Evolutionary conservation across 2,888 invertebrate species (phyloP).

Genomic region (Abrostola triplasia): DNA sequence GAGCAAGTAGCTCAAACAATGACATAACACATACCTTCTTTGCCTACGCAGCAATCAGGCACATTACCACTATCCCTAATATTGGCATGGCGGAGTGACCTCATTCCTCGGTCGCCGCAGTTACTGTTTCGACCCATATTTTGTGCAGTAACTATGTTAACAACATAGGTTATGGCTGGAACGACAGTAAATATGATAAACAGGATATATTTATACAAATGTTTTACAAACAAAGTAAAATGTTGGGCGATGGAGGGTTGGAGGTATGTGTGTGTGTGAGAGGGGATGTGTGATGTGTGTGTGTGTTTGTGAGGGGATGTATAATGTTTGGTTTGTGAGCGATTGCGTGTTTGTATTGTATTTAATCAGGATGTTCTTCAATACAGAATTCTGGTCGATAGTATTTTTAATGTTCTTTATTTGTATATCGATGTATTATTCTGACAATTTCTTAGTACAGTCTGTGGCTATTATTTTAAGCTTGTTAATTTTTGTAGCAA

Average conservation of each 20-base stretch:
- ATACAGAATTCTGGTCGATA: too few relatives aligned
- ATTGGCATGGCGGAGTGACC: constrained; percentile 47
- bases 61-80: constrained; percentile 36
- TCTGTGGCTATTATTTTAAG: too few relatives aligned
- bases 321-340: neutral
- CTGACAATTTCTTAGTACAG: too few relatives aligned
- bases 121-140: constrained; percentile 39
- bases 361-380: too few relatives aligned
- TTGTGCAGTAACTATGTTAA: constrained; percentile 41
- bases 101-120: constrained; percentile 25
- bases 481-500: too few relatives aligned
- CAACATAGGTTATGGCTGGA: constrained; percentile 39
- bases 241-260: constrained; percentile 12
- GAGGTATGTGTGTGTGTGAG: constrained; percentile 1
- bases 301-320: neutral
- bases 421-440: too few relatives aligned
- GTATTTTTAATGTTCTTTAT: too few relatives aligned
- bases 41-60: constrained; percentile 46
- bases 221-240: constrained; percentile 53
- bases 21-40: constrained; percentile 38
- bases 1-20: constrained; percentile 16
- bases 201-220: constrained; percentile 49
- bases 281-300: neutral
- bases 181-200: constrained; percentile 57
- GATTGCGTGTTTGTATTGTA: neutral